Percentiles rank a stretch among this genome's conserved stretches.
Evolutionary conservation across 2,113 vertebrate species (phyloP).

Genomic region (Corythaixoides concolor): DNA sequence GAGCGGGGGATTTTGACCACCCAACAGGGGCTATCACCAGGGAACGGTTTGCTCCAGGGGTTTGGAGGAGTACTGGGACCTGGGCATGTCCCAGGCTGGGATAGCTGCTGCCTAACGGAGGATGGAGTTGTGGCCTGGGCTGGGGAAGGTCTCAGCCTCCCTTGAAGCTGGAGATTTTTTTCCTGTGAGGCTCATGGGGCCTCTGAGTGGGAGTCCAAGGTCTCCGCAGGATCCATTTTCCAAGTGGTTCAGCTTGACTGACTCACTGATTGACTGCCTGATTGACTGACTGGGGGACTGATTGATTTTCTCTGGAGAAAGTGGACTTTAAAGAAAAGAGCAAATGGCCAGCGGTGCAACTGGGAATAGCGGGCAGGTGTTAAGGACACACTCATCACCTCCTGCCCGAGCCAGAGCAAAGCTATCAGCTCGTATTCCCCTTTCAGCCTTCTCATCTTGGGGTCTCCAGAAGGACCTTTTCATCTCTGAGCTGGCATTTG

Average conservation of each 20-base stretch:
- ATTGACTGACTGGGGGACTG: background rate
- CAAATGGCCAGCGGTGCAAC: background rate
- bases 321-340: background rate
- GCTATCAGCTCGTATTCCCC: background rate
- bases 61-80: background rate
- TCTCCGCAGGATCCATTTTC: background rate
- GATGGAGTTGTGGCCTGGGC: background rate
- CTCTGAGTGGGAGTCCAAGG: background rate
- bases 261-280: background rate
- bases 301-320: background rate
- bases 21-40: too few relatives aligned
- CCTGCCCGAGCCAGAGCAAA: background rate
- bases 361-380: background rate
- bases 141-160: background rate
- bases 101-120: background rate
- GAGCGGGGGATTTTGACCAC: background rate
- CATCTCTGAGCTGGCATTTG: background rate
- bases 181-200: background rate
- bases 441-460: background rate
- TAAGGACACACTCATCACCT: background rate
- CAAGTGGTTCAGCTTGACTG: background rate
- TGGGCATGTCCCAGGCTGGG: background rate
- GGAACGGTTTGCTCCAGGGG: background rate
- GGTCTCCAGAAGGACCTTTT: background rate
- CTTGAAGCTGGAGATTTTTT: background rate